A percentile compares a stretch with the other conserved stretches of the same genome.
Evolutionary conservation across 2,888 invertebrate species (phyloP).

Genomic region (Hipparchia semele): DNA sequence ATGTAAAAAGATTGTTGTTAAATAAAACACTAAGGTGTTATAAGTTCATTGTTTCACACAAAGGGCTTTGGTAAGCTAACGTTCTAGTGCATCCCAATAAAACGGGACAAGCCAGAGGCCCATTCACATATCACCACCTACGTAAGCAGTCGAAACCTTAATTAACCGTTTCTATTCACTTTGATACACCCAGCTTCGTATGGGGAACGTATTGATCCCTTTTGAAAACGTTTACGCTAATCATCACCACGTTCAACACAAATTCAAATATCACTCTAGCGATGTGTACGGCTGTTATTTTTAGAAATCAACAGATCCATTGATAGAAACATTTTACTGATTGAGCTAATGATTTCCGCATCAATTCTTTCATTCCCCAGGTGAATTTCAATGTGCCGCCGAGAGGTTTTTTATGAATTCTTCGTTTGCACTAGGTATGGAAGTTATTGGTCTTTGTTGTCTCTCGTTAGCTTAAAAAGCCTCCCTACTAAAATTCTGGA

Average conservation of each 20-base stretch:
- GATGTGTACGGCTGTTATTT: background rate
- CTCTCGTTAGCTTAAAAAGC: too few species aligned
- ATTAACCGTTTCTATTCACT: slow-evolving; percentile 16
- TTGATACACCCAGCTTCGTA: slow-evolving; percentile 5
- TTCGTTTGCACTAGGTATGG: too few species aligned
- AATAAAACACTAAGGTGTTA: too few species aligned
- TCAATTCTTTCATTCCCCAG: too few species aligned
- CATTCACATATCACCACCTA: slow-evolving; percentile 12
- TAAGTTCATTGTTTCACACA: too few species aligned
- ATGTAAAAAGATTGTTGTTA: background rate
- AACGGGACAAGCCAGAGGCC: slow-evolving; percentile 1
- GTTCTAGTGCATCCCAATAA: slow-evolving; percentile 9
- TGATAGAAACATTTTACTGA: background rate
- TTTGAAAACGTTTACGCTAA: slow-evolving; percentile 26
- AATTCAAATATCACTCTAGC: slow-evolving; percentile 16
- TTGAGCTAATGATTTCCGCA: background rate
- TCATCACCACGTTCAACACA: slow-evolving; percentile 20
- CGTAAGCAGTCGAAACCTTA: background rate
- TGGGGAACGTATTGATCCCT: slow-evolving; percentile 11
- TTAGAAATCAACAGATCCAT: background rate
- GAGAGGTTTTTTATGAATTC: too few species aligned
- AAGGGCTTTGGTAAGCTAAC: background rate
- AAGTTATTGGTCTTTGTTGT: too few species aligned
- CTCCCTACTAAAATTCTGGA: background rate
- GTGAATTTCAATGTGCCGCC: too few species aligned